Conservation (phyloP, 2,888 invertebrate species). For the Stegana nigrithorax region DNA sequence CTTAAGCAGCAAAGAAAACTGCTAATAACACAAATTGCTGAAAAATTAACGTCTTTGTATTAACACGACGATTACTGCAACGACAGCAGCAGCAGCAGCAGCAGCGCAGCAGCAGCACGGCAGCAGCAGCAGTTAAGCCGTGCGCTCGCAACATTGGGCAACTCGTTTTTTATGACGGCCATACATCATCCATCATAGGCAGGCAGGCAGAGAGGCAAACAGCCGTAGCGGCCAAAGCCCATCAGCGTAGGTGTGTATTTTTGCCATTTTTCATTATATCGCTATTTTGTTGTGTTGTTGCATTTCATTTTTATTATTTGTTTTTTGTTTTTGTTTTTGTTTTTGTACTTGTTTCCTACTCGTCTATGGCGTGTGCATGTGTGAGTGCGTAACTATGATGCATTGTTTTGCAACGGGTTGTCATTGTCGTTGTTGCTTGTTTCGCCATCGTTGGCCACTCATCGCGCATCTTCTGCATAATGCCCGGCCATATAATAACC, state of each 20-base stretch:
- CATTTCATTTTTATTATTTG: conserved; percentile 15
- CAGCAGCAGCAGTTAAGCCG: too few species aligned
- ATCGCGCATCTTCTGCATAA: conserved; percentile 6
- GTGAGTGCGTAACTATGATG: too few species aligned
- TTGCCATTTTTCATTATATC: not conserved
- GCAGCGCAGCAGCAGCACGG: too few species aligned
- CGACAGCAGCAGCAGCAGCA: too few species aligned
- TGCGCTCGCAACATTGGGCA: conserved; percentile 12
- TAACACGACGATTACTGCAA: too few species aligned
- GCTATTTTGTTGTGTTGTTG: conserved; percentile 17
- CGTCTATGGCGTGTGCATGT: not conserved
- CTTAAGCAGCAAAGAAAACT: too few species aligned
- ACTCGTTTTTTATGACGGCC: conserved; percentile 22
- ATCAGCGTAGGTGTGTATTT: not conserved
- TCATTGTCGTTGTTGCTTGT: not conserved
- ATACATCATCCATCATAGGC: not conserved
- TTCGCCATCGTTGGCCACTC: not conserved
- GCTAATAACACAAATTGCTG: too few species aligned
- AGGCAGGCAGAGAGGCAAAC: not conserved
- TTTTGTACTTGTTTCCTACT: not conserved
- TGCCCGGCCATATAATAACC: conserved; percentile 40
- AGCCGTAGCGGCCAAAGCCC: not conserved
- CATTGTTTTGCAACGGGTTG: not conserved
- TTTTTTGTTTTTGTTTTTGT: not conserved
- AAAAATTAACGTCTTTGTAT: too few species aligned